Base-by-base conservation (phyloP, 2,797 vertebrate species). In the Babyrousa celebensis region DNA sequence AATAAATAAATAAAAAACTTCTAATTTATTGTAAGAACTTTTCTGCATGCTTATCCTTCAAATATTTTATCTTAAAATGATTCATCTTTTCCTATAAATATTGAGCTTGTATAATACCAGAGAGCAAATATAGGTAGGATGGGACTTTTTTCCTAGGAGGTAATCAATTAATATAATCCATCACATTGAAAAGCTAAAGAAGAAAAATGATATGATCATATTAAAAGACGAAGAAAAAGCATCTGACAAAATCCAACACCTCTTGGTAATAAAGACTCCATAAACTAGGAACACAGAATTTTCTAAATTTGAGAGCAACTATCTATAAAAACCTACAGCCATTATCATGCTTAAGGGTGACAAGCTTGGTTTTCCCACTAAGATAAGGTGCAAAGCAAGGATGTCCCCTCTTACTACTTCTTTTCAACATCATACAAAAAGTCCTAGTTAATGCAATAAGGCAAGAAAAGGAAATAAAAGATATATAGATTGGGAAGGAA, bases 21-120 rank as follows among this genome's bases (percentile, higher is more conserved):
- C 43, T 48, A 48, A 10, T 48, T 56, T 56, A 48, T 80, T 62
- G 17, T 80, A 62, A 92, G 93, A 91, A 75, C 1, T 65, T 83
- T 95, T 54, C 63, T 68, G 40, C 40, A 78, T 36, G 36, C 16
- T 65, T 93, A 72, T 77, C 32, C 83, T 96, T 93, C 86, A 78
- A 88, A 88, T 36, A 85, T 62, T 72, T 29, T 48, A 70, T 62
- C 63, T 87, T n/a, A 87, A 74, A 58, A 74, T 68, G 17, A 74
- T 71, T 60, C 25, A 62, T 79, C 11, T 79, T 94, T 88, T 29
- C 40, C 18, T 83, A 65, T 10, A 16, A 67, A 63, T 75, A 40
- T 4, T 71, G 14, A 90, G 54, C 75, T 89, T 65, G 12, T 18
- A 85, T 91, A 43, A 88, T 52, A 29, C 23, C 58, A 85, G 54